Evolutionary conservation across 2,888 invertebrate species (phyloP).

Genomic region (Macaria liturata): DNA sequence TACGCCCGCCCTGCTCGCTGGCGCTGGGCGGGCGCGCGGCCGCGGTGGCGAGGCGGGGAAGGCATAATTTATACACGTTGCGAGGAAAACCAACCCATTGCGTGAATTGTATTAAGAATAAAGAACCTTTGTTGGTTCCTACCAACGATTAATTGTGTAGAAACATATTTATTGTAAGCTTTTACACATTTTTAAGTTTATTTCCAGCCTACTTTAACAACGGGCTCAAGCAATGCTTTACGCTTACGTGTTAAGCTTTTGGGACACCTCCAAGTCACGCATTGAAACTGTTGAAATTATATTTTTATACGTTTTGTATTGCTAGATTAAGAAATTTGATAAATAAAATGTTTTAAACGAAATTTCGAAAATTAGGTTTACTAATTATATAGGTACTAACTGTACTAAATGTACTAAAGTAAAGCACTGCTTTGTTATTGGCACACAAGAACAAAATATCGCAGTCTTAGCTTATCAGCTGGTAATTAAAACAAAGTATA

Average conservation of each 20-base stretch:
- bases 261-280: constrained; percentile 17
- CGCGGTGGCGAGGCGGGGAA: constrained; percentile 40
- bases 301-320: constrained; percentile 1
- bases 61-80: constrained; percentile 50
- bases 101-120: constrained; percentile 57
- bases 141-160: constrained; percentile 31
- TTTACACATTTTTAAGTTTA: constrained; percentile 19
- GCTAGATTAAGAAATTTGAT: neutral
- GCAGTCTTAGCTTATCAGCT: no score
- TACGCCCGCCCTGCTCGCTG: constrained; percentile 29
- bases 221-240: constrained; percentile 13
- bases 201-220: constrained; percentile 18
- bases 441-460: no score
- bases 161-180: constrained; percentile 26
- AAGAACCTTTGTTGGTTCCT: constrained; percentile 48
- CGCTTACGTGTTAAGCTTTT: constrained; percentile 19
- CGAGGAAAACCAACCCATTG: constrained; percentile 48
- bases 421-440: no score
- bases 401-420: no score
- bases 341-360: neutral
- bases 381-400: no score
- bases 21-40: constrained; percentile 12
- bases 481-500: no score
- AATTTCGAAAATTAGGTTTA: no score
- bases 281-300: constrained; percentile 12